Percentiles rank a stretch among this genome's conserved stretches.
Conservation (phyloP, 2,888 invertebrate species). For the Cybosia mesomella region DNA sequence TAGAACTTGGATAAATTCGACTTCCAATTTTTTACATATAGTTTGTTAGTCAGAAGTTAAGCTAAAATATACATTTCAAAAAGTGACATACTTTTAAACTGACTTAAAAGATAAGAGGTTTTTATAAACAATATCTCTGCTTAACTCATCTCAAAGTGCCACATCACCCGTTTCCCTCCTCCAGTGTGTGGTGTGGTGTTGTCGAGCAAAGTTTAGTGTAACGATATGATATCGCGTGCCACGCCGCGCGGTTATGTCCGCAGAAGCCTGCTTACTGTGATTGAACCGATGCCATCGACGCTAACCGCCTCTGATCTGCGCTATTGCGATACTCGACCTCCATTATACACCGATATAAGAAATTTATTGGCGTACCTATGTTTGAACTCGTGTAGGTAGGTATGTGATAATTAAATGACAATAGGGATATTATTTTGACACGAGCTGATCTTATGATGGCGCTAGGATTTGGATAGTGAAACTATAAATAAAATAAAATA, state of each 20-base stretch:
- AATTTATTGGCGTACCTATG: background rate
- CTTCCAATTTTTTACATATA: too few species aligned
- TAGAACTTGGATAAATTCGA: too few species aligned
- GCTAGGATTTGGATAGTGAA: background rate
- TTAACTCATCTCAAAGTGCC: background rate
- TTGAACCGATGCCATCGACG: slow-evolving; percentile 44
- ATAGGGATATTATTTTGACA: background rate
- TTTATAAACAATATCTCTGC: background rate
- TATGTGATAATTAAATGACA: background rate
- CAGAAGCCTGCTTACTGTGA: slow-evolving; percentile 49
- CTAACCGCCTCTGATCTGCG: slow-evolving; percentile 40
- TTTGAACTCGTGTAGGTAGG: background rate
- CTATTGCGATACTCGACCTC: slow-evolving; percentile 16
- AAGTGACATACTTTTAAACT: background rate
- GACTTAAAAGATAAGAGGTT: background rate
- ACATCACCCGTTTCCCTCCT: slow-evolving; percentile 4
- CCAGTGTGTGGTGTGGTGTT: slow-evolving; percentile 13
- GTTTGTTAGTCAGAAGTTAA: background rate
- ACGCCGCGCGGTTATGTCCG: slow-evolving; percentile 27
- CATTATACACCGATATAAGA: slow-evolving; percentile 14
- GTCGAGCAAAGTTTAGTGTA: slow-evolving; percentile 45
- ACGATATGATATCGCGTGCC: slow-evolving; percentile 38
- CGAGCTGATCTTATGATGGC: background rate
- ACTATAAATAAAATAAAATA: too few species aligned
- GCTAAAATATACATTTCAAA: background rate